Evolutionary conservation across 2,113 vertebrate genomes (phyloP), one percentile per base, ranked within the genome.

Genomic region (Ornithorhynchus anatinus): DNA sequence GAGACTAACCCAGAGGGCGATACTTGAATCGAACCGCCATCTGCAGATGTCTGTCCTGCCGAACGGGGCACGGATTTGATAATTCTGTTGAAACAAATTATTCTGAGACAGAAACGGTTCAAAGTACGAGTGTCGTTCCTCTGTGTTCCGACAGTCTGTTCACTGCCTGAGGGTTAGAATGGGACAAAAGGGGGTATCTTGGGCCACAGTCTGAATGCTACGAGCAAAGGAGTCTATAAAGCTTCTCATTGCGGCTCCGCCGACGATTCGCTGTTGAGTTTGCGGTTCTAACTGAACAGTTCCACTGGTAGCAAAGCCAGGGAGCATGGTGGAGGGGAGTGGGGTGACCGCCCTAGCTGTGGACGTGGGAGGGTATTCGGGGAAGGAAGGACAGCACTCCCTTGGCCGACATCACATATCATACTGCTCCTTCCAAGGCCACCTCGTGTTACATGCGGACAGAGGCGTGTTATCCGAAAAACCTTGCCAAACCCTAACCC

Each of bases 1-100:
- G 50, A 75, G 71, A 69, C 45, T 74, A n/a, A n/a, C n/a, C n/a
- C n/a, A n/a, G n/a, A n/a, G 78, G 74, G 67, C 77, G 79, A 85
- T 83, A 81, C 81, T 72, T 31, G 79, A 31, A 73, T 76, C 62
- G 19, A 53, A 59, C 62, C 69, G 72, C 69, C 81, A 77, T 79
- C 69, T 81, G 47, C 66, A 81, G 69, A 77, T 83, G 65, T 79
- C 72, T 72, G 17, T 62, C 77, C 40, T 81, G 47, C 77, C 60
- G 59, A 64, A 79, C 23, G 62, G 69, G 74, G 32, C 38, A 51
- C 37, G 33, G 77, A 43, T 79, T 77, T 66, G 27, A 11, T 77
- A 69, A 80, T 39, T 50, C 39, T 52, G 71, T 73, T 63, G 35
- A 65, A 63, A 69, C 51, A 77, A 81, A 59, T 58, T 2, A 29